Conservation (phyloP, 2,888 invertebrate genomes). For the Sesia apiformis region DNA sequence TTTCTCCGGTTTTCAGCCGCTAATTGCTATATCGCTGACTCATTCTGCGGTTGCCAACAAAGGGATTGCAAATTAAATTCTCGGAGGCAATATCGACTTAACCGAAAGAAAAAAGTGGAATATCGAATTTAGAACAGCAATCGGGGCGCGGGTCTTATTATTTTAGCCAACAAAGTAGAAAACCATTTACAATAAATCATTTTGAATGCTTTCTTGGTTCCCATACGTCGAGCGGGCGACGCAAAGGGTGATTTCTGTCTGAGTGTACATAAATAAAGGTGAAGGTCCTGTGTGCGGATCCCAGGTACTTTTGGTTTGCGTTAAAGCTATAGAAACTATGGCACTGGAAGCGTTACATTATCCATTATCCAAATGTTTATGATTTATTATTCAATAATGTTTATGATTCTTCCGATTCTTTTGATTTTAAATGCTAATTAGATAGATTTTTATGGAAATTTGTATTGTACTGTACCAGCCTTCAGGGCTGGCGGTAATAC, state of each 20-base stretch:
- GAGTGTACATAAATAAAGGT: slow-evolving; percentile 72
- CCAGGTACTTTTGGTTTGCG: slow-evolving; percentile 51
- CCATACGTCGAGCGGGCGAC: slow-evolving; percentile 65
- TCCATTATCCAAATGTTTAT: neutral
- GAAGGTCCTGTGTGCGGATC: slow-evolving; percentile 62
- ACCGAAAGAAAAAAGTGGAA: slow-evolving; percentile 56
- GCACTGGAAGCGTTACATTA: slow-evolving; percentile 18
- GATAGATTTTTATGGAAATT: too few species aligned
- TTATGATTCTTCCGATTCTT: too few species aligned
- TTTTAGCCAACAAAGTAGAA: slow-evolving; percentile 75
- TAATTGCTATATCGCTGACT: slow-evolving; percentile 39
- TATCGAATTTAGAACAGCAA: slow-evolving; percentile 65
- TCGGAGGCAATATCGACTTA: slow-evolving; percentile 34
- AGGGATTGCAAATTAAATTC: slow-evolving; percentile 55
- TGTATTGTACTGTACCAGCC: too few species aligned
- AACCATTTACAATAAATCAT: slow-evolving; percentile 75
- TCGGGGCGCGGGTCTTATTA: slow-evolving; percentile 61
- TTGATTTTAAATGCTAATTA: too few species aligned
- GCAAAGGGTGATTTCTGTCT: slow-evolving; percentile 73
- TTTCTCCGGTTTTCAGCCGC: slow-evolving; percentile 9
- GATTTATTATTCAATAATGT: neutral
- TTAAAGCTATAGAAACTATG: slow-evolving; percentile 16
- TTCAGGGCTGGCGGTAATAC: too few species aligned
- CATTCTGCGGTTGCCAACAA: slow-evolving; percentile 30
- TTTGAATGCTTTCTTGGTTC: slow-evolving; percentile 72